phyloP scores from a whole-genome alignment of 2,113 vertebrate species.

The Menura novaehollandiae region DNA sequence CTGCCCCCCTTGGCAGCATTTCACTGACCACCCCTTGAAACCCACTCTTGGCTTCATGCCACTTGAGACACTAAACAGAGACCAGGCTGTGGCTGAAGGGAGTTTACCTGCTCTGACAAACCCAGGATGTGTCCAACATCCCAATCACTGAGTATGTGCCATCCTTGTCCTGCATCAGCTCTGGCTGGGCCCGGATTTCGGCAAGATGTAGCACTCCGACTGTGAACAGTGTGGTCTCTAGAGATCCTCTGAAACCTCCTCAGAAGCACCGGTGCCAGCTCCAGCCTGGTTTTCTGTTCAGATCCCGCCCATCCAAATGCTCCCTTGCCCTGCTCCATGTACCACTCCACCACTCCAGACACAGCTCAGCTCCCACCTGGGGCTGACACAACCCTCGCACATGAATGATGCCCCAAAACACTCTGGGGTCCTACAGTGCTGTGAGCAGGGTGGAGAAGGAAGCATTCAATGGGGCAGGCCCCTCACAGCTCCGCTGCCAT shows the following conservation, averaged over 20 bases:
- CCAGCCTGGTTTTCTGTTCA: neutral
- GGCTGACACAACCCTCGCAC: neutral
- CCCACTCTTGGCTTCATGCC: neutral
- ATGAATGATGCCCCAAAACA: neutral
- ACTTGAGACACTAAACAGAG: neutral
- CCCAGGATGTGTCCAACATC: too few species aligned
- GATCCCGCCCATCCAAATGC: neutral
- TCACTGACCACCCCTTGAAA: neutral
- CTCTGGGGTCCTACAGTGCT: neutral
- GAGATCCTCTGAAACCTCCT: neutral
- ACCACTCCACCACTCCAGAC: neutral
- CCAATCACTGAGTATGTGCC: neutral
- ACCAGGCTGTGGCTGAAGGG: neutral
- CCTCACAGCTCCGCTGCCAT: neutral
- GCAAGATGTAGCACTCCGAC: neutral
- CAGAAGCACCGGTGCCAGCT: neutral
- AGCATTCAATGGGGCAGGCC: neutral
- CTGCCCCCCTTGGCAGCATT: neutral
- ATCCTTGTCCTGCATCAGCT: neutral
- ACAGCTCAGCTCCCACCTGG: rapidly evolving
- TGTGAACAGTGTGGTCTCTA: neutral
- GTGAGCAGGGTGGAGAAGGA: neutral
- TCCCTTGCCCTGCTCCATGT: neutral
- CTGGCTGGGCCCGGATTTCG: neutral
- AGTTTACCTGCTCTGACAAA: neutral